These are phyloP conservation scores for Pimephales promelas DNA, from an alignment of 2,113 vertebrate genomes.

Conservation along the genomic window DNA sequence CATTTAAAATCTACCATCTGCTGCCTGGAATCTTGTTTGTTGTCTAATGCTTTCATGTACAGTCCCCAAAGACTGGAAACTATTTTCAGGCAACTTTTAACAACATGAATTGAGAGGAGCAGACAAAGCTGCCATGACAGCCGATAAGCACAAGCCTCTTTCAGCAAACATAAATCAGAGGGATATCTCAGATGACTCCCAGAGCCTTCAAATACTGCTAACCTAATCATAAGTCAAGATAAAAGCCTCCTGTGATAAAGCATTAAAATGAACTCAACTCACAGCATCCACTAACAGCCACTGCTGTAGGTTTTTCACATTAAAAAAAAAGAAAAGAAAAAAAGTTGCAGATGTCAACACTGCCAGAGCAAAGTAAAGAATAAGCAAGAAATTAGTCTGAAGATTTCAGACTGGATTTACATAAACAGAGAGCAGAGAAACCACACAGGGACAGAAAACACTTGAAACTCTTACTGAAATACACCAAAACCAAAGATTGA, in stretches of 20 bases:
- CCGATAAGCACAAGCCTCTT: slow-evolving; percentile 55
- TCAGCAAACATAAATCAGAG: slow-evolving; percentile 53
- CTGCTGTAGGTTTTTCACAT: slow-evolving; percentile 19
- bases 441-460: not conserved
- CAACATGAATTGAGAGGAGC: slow-evolving; percentile 48
- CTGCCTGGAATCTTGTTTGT: slow-evolving; percentile 35
- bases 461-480: not conserved
- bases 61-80: slow-evolving; percentile 56
- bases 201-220: slow-evolving; percentile 56
- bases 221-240: slow-evolving; percentile 64
- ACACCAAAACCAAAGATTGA: not conserved
- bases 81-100: slow-evolving; percentile 55
- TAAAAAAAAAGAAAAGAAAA: not conserved
- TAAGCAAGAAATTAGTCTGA: slow-evolving; percentile 29
- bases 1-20: slow-evolving; percentile 29
- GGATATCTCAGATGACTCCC: slow-evolving; percentile 67
- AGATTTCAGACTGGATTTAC: slow-evolving; percentile 24
- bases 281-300: slow-evolving; percentile 14
- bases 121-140: slow-evolving; percentile 56
- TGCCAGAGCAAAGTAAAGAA: slow-evolving; percentile 9
- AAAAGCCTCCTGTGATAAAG: slow-evolving; percentile 49
- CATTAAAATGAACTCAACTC: slow-evolving; percentile 18
- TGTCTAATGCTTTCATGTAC: slow-evolving; percentile 22
- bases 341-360: slow-evolving; percentile 26
- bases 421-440: slow-evolving; percentile 1